Evolutionary conservation across 1,140 invertebrate species (phyloP), one percentile per base, ranked within the genome.

Genomic region (Lepeophtheirus salmonis): DNA sequence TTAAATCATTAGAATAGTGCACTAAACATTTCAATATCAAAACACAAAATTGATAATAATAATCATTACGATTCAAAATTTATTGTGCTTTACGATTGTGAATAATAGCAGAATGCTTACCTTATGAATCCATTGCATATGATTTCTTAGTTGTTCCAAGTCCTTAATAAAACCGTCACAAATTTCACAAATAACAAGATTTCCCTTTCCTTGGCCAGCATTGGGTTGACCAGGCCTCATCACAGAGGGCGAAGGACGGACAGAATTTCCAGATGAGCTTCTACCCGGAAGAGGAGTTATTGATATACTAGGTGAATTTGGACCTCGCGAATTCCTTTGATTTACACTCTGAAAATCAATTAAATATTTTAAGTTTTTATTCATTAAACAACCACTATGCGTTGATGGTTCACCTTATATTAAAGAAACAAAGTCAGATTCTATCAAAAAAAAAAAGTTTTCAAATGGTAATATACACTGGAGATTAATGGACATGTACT

Each of bases 61-160:
- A 50, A n/a, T n/a, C n/a, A n/a, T n/a, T n/a, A n/a, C n/a, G n/a
- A n/a, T n/a, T n/a, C n/a, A n/a, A n/a, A n/a, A n/a, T n/a, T n/a
- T n/a, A n/a, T n/a, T n/a, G n/a, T n/a, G n/a, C n/a, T n/a, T n/a
- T n/a, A n/a, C n/a, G n/a, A 63, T 64, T 16, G 50, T 10, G 50
- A 12, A n/a, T 6, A 18, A 16, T 18, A 16, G 20, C 14, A 10
- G 4, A 6, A 10, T 52, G 6, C 6, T 4, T 55, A 55, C 59
- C 79, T 91, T 90, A 69, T 91, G 89, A 68, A 90, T 89, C 86
- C 86, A 90, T 67, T 89, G 86, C 89, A 92, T 92, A 68, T 92
- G 89, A 71, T 89, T 90, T 63, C 87, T 75, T 41, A 91, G 73
- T 72, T 90, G 86, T 67, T 91, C 88, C 66, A 91, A 75, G 73